These are phyloP conservation scores for Cryptomyrus ogoouensis DNA, from an alignment of 2,113 vertebrate species.

Conservation along the genomic window DNA sequence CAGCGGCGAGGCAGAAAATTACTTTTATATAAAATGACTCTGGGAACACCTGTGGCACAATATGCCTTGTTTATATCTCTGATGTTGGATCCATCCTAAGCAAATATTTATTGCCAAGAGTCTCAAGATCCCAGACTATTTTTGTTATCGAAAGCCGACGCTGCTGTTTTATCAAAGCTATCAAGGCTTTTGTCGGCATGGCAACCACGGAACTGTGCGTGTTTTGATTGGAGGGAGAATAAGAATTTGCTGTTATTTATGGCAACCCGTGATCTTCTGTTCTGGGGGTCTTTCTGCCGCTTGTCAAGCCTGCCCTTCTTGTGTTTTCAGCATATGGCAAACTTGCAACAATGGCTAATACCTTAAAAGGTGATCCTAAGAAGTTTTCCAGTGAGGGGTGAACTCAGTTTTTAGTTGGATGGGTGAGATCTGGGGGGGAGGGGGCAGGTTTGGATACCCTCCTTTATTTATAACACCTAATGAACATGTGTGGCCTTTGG, in stretches of 20 bases:
- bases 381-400: background rate
- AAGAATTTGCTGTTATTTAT: background rate
- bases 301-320: too few relatives aligned
- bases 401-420: background rate
- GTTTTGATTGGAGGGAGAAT: background rate
- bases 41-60: background rate
- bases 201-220: background rate
- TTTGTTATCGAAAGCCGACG: background rate
- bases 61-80: background rate
- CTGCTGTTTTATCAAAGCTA: background rate
- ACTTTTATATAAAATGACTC: background rate
- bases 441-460: background rate
- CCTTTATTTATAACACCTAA: background rate
- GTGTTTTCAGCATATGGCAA: background rate
- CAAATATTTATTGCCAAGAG: background rate
- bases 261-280: background rate
- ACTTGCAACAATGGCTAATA: background rate
- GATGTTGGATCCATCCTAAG: background rate
- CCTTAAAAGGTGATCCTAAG: background rate
- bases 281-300: background rate
- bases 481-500: background rate
- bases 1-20: background rate
- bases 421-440: background rate
- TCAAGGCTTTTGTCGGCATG: background rate
- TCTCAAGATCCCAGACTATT: background rate